Evolutionary conservation across 2,113 vertebrate species (phyloP).

Genomic region (Lucifuga dentata): DNA sequence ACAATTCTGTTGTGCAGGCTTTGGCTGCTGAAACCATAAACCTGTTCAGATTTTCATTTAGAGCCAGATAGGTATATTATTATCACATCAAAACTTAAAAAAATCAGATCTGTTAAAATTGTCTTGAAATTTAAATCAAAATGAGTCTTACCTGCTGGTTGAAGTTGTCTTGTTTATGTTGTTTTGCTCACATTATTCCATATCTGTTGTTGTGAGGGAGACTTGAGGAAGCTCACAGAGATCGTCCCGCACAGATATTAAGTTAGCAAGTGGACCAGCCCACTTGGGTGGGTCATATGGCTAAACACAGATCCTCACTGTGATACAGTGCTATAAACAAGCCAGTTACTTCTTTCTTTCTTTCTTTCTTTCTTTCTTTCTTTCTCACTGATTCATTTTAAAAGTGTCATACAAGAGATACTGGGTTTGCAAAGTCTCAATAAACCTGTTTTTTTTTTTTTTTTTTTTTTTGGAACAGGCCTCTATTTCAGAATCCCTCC

Average conservation of each 20-base stretch:
- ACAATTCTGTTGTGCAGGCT: too few species aligned
- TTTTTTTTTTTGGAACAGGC: too few species aligned
- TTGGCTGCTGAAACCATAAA: too few species aligned
- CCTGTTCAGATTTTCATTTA: neutral
- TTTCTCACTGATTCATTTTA: neutral
- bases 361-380: neutral
- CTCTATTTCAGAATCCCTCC: too few species aligned
- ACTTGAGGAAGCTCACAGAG: conserved; percentile 16
- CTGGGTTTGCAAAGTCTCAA: too few species aligned
- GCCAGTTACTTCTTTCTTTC: neutral
- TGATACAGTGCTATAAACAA: conserved; percentile 48
- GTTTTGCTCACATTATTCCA: conserved; percentile 45
- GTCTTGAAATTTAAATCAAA: neutral
- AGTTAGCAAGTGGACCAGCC: conserved; percentile 68
- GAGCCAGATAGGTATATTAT: neutral
- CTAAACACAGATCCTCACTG: conserved; percentile 58
- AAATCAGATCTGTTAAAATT: neutral
- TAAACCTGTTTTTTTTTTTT: too few species aligned
- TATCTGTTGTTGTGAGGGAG: conserved; percentile 18
- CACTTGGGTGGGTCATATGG: conserved; percentile 61
- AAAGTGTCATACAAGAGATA: too few species aligned
- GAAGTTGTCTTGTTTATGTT: neutral
- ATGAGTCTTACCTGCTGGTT: conserved; percentile 28
- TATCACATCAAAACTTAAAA: neutral
- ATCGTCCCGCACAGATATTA: conserved; percentile 60